Percentiles rank a stretch among this genome's conserved stretches.
phyloP scores from a whole-genome alignment of 2,113 vertebrate genomes.

The Oryzias melastigma region DNA sequence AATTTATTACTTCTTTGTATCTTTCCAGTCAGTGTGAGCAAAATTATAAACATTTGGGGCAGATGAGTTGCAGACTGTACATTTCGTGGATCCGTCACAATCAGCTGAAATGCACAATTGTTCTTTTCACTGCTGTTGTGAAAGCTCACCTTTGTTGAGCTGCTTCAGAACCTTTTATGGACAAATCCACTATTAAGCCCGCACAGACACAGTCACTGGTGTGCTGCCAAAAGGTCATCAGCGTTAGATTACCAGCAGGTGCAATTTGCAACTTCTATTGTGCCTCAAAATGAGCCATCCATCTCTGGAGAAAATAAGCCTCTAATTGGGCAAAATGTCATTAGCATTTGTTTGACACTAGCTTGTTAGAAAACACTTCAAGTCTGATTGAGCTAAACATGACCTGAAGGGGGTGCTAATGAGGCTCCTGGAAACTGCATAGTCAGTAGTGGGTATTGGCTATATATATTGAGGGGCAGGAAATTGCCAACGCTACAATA shows the following conservation, averaged over 20 bases:
- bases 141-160: slow-evolving; percentile 6
- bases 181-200: slow-evolving; percentile 8
- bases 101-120: neutral
- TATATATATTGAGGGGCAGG: neutral
- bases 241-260: slow-evolving; percentile 13
- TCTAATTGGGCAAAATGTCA: slow-evolving; percentile 35
- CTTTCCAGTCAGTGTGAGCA: too few relatives aligned
- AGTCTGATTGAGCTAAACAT: slow-evolving; percentile 17
- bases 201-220: neutral
- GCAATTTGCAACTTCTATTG: slow-evolving; percentile 30
- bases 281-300: slow-evolving; percentile 3
- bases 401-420: neutral
- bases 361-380: slow-evolving; percentile 3
- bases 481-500: neutral
- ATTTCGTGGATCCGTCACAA: too few relatives aligned
- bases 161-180: slow-evolving; percentile 9
- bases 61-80: too few relatives aligned
- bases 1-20: too few relatives aligned
- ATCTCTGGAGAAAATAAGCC: slow-evolving; percentile 3
- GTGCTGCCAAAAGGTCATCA: slow-evolving; percentile 32
- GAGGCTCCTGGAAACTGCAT: neutral
- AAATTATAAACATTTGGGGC: too few relatives aligned
- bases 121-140: slow-evolving; percentile 5
- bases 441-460: slow-evolving; percentile 5
- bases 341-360: slow-evolving; percentile 15